A percentile compares a stretch with the other conserved stretches of the same genome.
Evolutionary conservation across 2,888 invertebrate species (phyloP).

Genomic region (Teleogryllus oceanicus): DNA sequence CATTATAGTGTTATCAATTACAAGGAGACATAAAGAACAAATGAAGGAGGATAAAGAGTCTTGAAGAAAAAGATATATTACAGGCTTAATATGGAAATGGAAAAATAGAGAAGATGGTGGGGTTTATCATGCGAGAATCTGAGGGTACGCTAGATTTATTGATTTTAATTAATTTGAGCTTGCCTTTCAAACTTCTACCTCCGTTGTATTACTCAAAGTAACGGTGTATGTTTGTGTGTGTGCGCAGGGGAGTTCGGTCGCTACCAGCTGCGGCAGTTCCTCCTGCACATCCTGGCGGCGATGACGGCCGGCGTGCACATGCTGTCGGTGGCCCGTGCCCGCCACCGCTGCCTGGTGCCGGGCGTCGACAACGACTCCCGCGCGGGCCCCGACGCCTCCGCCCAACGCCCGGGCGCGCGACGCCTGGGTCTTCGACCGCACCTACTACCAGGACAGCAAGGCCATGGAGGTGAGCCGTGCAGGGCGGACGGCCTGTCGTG

Average conservation of each 20-base stretch:
- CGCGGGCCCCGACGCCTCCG: conserved; percentile 62
- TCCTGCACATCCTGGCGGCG: conserved; percentile 71
- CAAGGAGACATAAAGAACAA: too few species aligned
- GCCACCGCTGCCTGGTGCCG: conserved; percentile 61
- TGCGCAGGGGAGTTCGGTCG: conserved; percentile 73
- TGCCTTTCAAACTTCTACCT: too few species aligned
- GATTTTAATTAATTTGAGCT: too few species aligned
- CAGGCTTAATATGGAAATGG: too few species aligned
- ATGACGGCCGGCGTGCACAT: conserved; percentile 79
- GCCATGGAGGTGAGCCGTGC: conserved; percentile 55
- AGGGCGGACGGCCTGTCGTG: too few species aligned
- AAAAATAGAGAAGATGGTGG: too few species aligned
- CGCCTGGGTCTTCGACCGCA: conserved; percentile 69
- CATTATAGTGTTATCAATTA: too few species aligned
- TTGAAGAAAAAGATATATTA: too few species aligned
- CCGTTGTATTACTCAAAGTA: too few species aligned
- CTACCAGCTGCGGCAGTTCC: conserved; percentile 75
- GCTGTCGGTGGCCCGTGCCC: conserved; percentile 78
- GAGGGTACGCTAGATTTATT: too few species aligned
- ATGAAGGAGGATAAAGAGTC: too few species aligned
- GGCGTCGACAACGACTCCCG: conserved; percentile 56
- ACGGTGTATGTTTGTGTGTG: conserved; percentile 45
- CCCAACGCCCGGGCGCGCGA: conserved; percentile 47
- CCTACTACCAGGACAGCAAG: conserved; percentile 68
- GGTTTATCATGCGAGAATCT: too few species aligned